Evolutionary conservation across 2,113 vertebrate genomes (phyloP).

Genomic region (Gnathonemus echidnorhynchus): DNA sequence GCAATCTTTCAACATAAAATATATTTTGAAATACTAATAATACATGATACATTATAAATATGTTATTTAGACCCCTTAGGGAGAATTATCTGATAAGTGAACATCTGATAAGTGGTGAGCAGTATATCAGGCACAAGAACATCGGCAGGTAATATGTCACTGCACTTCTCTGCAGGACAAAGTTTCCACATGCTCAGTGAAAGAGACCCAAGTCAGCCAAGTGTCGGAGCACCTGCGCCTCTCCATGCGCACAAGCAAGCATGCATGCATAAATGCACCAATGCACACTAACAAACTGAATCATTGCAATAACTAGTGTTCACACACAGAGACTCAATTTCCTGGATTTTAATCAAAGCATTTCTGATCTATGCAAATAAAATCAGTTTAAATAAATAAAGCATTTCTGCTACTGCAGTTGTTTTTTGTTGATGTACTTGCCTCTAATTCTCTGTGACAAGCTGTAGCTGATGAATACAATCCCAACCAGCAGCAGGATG

Average conservation of each 20-base stretch:
- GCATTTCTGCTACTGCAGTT: neutral
- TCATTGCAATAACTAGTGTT: neutral
- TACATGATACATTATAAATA: neutral
- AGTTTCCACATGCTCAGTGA: neutral
- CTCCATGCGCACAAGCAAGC: neutral
- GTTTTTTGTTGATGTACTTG: constrained; percentile 58
- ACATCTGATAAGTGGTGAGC: neutral
- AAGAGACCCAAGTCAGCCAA: neutral
- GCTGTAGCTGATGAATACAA: constrained; percentile 64
- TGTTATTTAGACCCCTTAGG: neutral
- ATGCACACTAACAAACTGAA: neutral
- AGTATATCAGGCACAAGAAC: neutral
- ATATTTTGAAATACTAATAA: neutral
- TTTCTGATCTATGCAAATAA: neutral
- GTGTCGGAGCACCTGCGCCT: neutral
- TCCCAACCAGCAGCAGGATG: constrained; percentile 72
- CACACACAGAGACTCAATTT: neutral
- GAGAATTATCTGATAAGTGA: neutral
- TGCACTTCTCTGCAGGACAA: neutral
- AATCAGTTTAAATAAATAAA: neutral
- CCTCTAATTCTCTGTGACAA: constrained; percentile 80
- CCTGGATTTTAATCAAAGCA: neutral
- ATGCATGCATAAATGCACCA: neutral
- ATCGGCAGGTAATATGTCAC: neutral
- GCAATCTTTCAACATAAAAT: neutral